phyloP scores from a whole-genome alignment of 1,140 invertebrate genomes.

The Conopomorpha cramerella region DNA sequence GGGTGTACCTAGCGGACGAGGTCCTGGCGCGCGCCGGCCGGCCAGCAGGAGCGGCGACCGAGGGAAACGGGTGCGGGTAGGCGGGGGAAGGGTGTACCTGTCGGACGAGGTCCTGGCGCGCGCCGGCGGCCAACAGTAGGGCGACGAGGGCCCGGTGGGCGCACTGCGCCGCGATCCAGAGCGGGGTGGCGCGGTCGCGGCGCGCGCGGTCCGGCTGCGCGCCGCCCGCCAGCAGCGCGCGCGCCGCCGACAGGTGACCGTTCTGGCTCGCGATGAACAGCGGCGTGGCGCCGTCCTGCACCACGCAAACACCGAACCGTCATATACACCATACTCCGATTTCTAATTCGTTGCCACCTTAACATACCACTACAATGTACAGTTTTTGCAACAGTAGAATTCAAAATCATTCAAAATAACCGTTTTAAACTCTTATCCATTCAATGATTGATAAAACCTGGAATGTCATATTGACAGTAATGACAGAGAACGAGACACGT shows the following conservation, averaged over 20 bases:
- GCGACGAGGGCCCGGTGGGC: slow-evolving; percentile 83
- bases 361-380: too few species aligned
- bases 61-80: too few species aligned
- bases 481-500: too few species aligned
- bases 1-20: slow-evolving; percentile 75
- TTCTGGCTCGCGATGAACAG: slow-evolving; percentile 91
- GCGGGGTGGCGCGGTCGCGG: slow-evolving; percentile 82
- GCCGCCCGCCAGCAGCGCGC: slow-evolving; percentile 70
- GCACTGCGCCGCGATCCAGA: slow-evolving; percentile 95
- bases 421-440: too few species aligned
- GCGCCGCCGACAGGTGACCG: slow-evolving; percentile 78
- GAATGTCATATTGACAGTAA: too few species aligned
- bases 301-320: slow-evolving; percentile 81
- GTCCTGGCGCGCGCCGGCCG: too few species aligned
- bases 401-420: too few species aligned
- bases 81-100: slow-evolving; percentile 75
- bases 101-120: slow-evolving; percentile 78
- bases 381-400: too few species aligned
- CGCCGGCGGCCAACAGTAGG: slow-evolving; percentile 75
- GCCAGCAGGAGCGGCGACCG: too few species aligned
- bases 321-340: too few species aligned
- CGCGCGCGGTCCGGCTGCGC: slow-evolving; percentile 72
- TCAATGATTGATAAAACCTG: too few species aligned
- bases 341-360: too few species aligned
- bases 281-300: slow-evolving; percentile 86